phyloP scores from a whole-genome alignment of 1,140 invertebrate species.

The Eurosta solidaginis region DNA sequence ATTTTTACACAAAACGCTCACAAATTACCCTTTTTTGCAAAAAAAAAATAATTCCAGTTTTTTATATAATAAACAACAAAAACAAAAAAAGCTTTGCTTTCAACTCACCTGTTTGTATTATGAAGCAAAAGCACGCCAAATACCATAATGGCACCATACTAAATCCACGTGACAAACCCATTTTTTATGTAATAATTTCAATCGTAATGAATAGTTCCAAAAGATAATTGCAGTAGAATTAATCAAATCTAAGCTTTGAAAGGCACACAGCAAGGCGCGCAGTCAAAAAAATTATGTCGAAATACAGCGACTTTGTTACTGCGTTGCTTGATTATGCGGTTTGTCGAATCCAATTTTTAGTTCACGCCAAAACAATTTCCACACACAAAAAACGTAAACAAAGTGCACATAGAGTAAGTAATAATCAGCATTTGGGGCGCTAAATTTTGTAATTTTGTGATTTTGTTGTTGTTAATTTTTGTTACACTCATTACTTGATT shows the following conservation, averaged over 20 bases:
- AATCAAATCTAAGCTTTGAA: constrained; percentile 17
- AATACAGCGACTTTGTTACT: neutral
- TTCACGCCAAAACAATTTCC: neutral
- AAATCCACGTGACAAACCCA: constrained; percentile 23
- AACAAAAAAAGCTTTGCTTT: neutral
- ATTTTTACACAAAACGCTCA: neutral
- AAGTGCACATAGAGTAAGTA: neutral
- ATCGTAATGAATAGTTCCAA: constrained; percentile 6
- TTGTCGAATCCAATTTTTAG: too few species aligned
- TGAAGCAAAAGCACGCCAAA: constrained; percentile 11
- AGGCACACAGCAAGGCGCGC: neutral
- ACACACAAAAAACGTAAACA: neutral
- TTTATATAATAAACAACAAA: neutral
- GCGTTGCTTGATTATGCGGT: too few species aligned
- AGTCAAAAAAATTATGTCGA: constrained; percentile 1
- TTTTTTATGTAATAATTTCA: constrained; percentile 14
- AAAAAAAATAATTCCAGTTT: too few species aligned
- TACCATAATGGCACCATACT: constrained; percentile 1
- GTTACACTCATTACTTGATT: neutral
- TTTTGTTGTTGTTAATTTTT: neutral
- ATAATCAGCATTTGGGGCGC: neutral
- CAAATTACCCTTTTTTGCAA: neutral
- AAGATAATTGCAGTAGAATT: neutral
- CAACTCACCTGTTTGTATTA: constrained; percentile 16
- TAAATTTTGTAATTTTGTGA: neutral